Evolutionary conservation across 2,888 invertebrate species (phyloP).

Genomic region (Amphipyra berbera): DNA sequence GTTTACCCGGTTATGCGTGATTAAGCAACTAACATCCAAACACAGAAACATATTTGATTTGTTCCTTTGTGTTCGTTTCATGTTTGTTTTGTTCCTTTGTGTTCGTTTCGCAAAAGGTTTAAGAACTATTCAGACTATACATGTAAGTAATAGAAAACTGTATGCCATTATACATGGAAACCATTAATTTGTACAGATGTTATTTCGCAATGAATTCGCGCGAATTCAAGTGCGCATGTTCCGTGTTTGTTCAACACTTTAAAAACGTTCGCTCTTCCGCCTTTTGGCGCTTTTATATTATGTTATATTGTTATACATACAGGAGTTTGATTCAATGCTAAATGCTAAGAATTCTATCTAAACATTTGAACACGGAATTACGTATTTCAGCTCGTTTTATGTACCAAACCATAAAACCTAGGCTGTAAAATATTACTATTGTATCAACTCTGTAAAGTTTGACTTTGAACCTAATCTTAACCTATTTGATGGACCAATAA

Average conservation of each 20-base stretch:
- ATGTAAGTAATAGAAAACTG: conserved; percentile 13
- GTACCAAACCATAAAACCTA: too few species aligned
- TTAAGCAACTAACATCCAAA: too few species aligned
- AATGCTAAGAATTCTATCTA: conserved; percentile 1
- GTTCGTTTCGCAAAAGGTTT: not conserved
- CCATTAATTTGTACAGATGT: conserved; percentile 56
- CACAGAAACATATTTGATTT: too few species aligned
- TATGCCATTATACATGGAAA: conserved; percentile 16
- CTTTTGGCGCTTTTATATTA: conserved; percentile 30
- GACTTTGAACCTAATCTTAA: conserved; percentile 4
- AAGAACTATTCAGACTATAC: conserved; percentile 14
- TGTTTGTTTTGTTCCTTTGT: not conserved
- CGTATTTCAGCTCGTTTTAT: too few species aligned
- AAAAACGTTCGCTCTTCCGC: conserved; percentile 48
- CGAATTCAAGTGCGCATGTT: conserved; percentile 39
- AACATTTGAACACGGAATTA: not conserved
- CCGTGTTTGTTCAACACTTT: conserved; percentile 47
- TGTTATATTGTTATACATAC: conserved; percentile 26
- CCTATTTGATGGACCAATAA: conserved; percentile 37
- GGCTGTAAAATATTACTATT: too few species aligned
- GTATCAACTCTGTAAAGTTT: too few species aligned
- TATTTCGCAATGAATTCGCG: conserved; percentile 42
- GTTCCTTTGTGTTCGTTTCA: too few species aligned
- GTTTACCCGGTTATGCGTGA: too few species aligned
- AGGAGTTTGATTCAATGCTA: conserved; percentile 39